Evolutionary conservation across 2,888 invertebrate species (phyloP), one percentile per base, ranked within the genome.

Genomic region (Machimus rusticus): DNA sequence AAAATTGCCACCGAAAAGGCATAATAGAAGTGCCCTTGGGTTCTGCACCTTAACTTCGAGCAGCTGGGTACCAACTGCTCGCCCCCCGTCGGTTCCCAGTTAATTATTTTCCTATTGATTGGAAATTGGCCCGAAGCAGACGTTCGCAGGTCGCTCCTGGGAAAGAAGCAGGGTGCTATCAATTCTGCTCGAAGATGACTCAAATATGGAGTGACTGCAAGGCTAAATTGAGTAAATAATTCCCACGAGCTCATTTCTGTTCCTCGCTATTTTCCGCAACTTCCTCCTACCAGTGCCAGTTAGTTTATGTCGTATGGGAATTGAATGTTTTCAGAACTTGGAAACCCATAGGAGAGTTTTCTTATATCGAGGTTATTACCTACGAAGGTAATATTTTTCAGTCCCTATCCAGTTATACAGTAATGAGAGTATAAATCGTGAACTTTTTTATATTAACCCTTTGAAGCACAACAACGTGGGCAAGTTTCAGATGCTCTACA

Each of bases 41-140:
- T 9, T 12, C 57, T 9, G 57, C 19, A 51, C 51, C 51, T 51
- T 51, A 51, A n/a, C 43, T 51, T 57, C 57, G 6, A 19, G 51
- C 46, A 79, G 8, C 19, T 16, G 79, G 23, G 39, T 14, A 23
- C 43, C 28, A 23, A 19, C 16, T 79, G 43, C 8, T 28, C 16
- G 78, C 78, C 66, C 19, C 46, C 28, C 16, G 79, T 55, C 9
- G 19, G 8, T 66, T 79, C 46, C 5, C n/a, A 79, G 23, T 79
- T 79, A 79, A 79, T 79, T 79, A 79, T 79, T 79, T 79, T 79
- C 55, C 28, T 51, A 79, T 79, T 79, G 79, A 79, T 79, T 51
- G 79, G 79, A n/a, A 79, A 51, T 79, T 51, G 23, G 31, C 16
- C 28, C 23, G n/a, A 77, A 12, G 19, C 19, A 57, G 9, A 23